These are phyloP conservation scores for Mus caroli DNA, from an alignment of 2,797 vertebrate genomes.

Conservation along the genomic window DNA sequence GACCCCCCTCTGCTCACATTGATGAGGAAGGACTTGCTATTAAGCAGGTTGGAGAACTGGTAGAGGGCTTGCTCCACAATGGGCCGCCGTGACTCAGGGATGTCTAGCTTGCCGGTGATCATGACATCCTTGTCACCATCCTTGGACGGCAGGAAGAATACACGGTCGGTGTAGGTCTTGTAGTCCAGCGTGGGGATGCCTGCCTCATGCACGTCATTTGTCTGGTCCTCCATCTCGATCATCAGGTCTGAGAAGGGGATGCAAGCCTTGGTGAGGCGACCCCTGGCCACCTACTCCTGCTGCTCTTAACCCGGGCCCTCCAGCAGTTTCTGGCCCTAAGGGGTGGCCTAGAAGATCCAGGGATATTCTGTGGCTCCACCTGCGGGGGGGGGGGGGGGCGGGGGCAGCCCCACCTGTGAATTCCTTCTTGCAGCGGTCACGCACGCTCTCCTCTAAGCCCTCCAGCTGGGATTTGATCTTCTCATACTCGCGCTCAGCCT, in stretches of 20 bases:
- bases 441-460: conserved; percentile 97
- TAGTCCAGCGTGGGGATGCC: conserved; percentile 97
- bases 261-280: neutral
- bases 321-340: neutral
- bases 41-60: conserved; percentile 99
- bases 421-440: conserved; percentile 99
- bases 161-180: conserved; percentile 97
- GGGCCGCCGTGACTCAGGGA: conserved; percentile 93
- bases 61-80: conserved; percentile 94
- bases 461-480: conserved; percentile 98
- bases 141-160: conserved; percentile 98
- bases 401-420: conserved; percentile 93
- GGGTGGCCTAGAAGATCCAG: neutral
- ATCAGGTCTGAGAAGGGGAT: conserved; percentile 93
- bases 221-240: conserved; percentile 99
- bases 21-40: conserved; percentile 99
- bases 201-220: conserved; percentile 96
- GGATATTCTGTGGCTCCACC: neutral
- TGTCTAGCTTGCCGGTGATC: conserved; percentile 97
- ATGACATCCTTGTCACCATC: conserved; percentile 98
- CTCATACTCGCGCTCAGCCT: conserved; percentile 98
- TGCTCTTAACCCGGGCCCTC: accelerated
- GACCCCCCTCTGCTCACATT: conserved; percentile 91
- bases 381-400: too few species aligned
- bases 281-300: neutral